phyloP scores from a whole-genome alignment of 2,888 invertebrate species.

The Congeria kusceri region DNA sequence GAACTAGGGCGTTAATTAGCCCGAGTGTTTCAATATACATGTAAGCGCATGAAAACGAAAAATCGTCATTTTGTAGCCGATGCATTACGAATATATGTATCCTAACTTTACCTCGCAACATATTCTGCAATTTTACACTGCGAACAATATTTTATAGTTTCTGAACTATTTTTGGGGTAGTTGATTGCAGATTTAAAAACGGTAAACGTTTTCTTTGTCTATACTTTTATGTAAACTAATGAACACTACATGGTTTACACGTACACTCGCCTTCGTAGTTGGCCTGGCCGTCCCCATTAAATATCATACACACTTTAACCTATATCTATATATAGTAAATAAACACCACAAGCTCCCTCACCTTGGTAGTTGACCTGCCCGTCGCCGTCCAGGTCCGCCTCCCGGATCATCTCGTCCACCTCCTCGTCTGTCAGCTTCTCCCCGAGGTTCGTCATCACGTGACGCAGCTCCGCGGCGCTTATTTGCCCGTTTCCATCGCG shows the following conservation, averaged over 20 bases:
- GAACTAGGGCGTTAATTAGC: not conserved
- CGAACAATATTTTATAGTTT: too few relatives aligned
- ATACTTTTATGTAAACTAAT: too few relatives aligned
- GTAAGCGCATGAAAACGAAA: too few relatives aligned
- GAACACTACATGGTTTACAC: too few relatives aligned
- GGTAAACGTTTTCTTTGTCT: too few relatives aligned
- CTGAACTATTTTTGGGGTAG: too few relatives aligned
- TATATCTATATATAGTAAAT: too few relatives aligned
- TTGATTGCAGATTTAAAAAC: too few relatives aligned
- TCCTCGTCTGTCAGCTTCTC: slow-evolving; percentile 8
- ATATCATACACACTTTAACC: not conserved
- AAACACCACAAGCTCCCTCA: not conserved
- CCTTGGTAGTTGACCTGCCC: slow-evolving; percentile 4
- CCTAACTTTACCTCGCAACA: not conserved
- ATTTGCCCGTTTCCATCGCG: not conserved
- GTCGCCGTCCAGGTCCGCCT: slow-evolving; percentile 9
- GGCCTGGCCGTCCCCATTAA: not conserved
- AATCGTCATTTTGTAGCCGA: too few relatives aligned
- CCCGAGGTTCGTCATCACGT: slow-evolving; percentile 11
- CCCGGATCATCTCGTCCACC: slow-evolving; percentile 10
- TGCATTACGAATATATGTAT: not conserved
- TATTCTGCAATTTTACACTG: not conserved
- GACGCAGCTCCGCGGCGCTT: not conserved
- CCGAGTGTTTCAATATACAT: too few relatives aligned
- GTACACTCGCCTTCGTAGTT: not conserved